Conservation (phyloP, 1,140 invertebrate species). For the Centruroides vittatus region DNA sequence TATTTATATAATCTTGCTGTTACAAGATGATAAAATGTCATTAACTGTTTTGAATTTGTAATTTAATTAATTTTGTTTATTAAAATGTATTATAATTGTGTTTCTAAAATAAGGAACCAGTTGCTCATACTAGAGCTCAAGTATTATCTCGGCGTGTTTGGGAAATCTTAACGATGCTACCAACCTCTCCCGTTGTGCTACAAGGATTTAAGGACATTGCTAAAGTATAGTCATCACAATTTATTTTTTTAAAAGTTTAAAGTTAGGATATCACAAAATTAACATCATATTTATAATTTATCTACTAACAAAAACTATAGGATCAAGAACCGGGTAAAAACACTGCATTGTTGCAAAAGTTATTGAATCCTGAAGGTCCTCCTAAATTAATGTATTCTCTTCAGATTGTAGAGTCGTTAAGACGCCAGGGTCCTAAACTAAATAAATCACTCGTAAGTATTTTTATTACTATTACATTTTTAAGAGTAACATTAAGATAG, state of each 20-base stretch:
- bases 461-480: background rate
- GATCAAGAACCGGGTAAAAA: conserved; percentile 1
- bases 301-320: too few species aligned
- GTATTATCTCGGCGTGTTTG: conserved; percentile 76
- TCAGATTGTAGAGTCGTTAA: conserved; percentile 64
- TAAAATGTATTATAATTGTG: conserved; percentile 11
- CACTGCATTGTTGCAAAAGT: conserved; percentile 37
- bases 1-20: too few species aligned
- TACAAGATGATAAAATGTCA: too few species aligned
- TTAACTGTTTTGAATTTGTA: too few species aligned
- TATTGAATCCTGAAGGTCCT: conserved; percentile 70
- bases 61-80: background rate
- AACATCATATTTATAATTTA: too few species aligned
- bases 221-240: too few species aligned
- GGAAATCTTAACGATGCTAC: conserved; percentile 82
- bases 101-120: conserved; percentile 41
- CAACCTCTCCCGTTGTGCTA: conserved; percentile 69
- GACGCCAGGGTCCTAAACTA: conserved; percentile 2
- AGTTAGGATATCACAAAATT: too few species aligned
- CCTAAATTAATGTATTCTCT: conserved; percentile 91
- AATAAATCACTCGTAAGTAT: background rate
- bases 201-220: conserved; percentile 61
- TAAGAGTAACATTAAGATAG: too few species aligned
- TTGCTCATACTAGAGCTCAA: conserved; percentile 76
- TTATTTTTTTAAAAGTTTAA: too few species aligned